A percentile compares a stretch with the other conserved stretches of the same genome.
Evolutionary conservation across 2,888 invertebrate species (phyloP).

Genomic region (Laothoe populi): DNA sequence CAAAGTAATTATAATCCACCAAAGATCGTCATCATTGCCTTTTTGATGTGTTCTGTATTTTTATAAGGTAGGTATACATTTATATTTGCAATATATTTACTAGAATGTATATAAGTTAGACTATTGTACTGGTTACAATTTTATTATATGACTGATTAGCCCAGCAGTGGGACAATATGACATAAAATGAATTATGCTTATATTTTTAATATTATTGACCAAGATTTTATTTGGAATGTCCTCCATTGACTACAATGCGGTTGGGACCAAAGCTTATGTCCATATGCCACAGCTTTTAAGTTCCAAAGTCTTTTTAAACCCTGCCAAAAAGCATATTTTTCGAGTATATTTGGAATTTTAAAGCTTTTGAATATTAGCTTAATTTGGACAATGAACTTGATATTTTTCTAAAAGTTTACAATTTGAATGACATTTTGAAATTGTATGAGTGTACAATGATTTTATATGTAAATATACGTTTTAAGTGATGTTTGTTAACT

Average conservation of each 20-base stretch:
- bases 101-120: constrained; percentile 38
- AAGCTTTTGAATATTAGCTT: not conserved
- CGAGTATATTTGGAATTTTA: not conserved
- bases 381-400: not conserved
- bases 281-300: too few species aligned
- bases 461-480: constrained; percentile 17
- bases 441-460: constrained; percentile 12
- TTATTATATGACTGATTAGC: too few species aligned
- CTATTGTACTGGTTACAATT: constrained; percentile 58
- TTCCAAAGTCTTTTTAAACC: too few species aligned
- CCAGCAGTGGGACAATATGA: too few species aligned
- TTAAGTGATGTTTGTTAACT: constrained; percentile 6
- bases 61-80: constrained; percentile 45
- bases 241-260: too few species aligned
- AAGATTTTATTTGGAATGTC: too few species aligned
- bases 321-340: too few species aligned
- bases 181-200: too few species aligned
- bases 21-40: not conserved
- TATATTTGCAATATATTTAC: constrained; percentile 33
- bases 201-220: too few species aligned
- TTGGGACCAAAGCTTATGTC: too few species aligned
- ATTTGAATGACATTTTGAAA: not conserved
- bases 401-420: not conserved
- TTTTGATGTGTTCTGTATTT: constrained; percentile 41
- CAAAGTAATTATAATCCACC: not conserved